phyloP scores from a whole-genome alignment of 2,888 invertebrate genomes.

The Cacoxenus indagator region DNA sequence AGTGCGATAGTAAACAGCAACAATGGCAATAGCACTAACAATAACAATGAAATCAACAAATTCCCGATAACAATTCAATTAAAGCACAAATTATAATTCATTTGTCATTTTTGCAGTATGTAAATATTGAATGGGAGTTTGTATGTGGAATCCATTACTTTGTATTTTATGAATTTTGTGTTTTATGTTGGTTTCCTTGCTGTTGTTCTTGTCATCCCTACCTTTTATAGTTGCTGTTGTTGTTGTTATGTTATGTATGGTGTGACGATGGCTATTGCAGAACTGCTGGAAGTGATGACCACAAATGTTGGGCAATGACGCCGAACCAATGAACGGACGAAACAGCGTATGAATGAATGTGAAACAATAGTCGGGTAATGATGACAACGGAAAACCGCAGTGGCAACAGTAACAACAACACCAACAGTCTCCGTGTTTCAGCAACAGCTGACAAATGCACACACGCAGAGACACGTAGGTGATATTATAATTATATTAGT shows the following conservation, averaged over 20 bases:
- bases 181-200: slow-evolving; percentile 14
- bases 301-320: slow-evolving; percentile 12
- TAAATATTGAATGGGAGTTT: slow-evolving; percentile 14
- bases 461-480: slow-evolving; percentile 11
- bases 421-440: neutral
- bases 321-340: neutral
- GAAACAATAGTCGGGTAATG: slow-evolving; percentile 58
- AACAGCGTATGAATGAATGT: neutral
- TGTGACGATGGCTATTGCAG: slow-evolving; percentile 13
- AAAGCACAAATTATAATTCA: slow-evolving; percentile 14
- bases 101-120: neutral
- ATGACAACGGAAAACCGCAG: slow-evolving; percentile 52
- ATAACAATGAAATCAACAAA: too few relatives aligned
- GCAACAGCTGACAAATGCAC: slow-evolving; percentile 7
- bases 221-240: slow-evolving; percentile 29
- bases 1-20: neutral
- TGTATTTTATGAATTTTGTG: slow-evolving; percentile 25
- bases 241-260: slow-evolving; percentile 39
- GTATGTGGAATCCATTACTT: slow-evolving; percentile 22
- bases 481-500: slow-evolving; percentile 64
- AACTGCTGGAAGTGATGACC: slow-evolving; percentile 16
- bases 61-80: slow-evolving; percentile 12
- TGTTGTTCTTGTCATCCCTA: slow-evolving; percentile 25
- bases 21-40: slow-evolving; percentile 1
- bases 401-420: slow-evolving; percentile 36